These are phyloP conservation scores for Nesoenas mayeri DNA, from an alignment of 2,113 vertebrate genomes.

Conservation along the genomic window DNA sequence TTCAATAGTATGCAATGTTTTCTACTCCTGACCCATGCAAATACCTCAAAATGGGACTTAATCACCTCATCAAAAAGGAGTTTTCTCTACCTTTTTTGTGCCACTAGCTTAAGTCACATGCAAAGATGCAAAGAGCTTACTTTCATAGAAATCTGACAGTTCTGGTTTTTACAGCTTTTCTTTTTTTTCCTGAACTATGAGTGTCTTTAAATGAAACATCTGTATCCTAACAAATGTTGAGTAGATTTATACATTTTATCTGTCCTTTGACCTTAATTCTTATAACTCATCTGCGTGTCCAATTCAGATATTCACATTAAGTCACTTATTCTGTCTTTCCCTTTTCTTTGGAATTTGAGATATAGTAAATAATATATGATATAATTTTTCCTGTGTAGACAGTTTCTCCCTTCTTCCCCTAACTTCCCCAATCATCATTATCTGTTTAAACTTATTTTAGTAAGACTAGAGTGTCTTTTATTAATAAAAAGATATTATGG, in stretches of 20 bases:
- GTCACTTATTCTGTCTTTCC: slow-evolving; percentile 41
- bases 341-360: slow-evolving; percentile 28
- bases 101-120: background rate
- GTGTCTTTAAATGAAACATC: slow-evolving; percentile 44
- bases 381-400: slow-evolving; percentile 19
- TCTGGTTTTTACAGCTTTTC: background rate
- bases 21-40: background rate
- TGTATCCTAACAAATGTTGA: slow-evolving; percentile 12
- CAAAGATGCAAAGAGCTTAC: background rate
- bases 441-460: slow-evolving; percentile 5
- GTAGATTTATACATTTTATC: slow-evolving; percentile 54
- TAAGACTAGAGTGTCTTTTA: background rate
- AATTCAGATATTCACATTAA: slow-evolving; percentile 29
- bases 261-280: slow-evolving; percentile 63
- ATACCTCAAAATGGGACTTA: background rate
- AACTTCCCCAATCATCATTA: background rate
- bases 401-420: background rate
- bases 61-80: background rate
- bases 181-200: slow-evolving; percentile 33
- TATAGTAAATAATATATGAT: slow-evolving; percentile 34
- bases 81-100: background rate
- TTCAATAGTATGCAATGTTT: background rate
- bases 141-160: background rate
- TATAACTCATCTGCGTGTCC: background rate
- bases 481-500: slow-evolving; percentile 8